Conservation (phyloP, 2,113 vertebrate species). For the Corythoichthys intestinalis region DNA sequence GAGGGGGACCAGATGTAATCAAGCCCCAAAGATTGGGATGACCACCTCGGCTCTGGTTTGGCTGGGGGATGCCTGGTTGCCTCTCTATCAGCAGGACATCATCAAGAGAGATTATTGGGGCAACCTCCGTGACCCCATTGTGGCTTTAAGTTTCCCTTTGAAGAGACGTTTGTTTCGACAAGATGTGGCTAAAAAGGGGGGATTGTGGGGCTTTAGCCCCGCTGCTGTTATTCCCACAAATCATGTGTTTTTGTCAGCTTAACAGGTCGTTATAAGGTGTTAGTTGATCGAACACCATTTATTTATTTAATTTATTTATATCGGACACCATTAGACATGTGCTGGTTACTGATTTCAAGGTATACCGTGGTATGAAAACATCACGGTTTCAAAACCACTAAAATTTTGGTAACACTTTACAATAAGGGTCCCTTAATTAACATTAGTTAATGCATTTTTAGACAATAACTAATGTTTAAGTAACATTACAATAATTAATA, state of each 20-base stretch:
- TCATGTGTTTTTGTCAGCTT: background rate
- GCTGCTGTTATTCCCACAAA: background rate
- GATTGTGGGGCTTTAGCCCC: background rate
- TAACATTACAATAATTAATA: too few relatives aligned
- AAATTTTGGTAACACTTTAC: too few relatives aligned
- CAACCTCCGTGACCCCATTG: conserved; percentile 63
- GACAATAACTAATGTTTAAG: too few relatives aligned
- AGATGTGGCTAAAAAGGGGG: conserved; percentile 49
- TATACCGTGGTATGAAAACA: too few relatives aligned
- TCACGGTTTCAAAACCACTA: too few relatives aligned
- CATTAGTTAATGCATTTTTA: too few relatives aligned
- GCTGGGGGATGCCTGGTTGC: conserved; percentile 54
- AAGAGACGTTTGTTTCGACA: conserved; percentile 62
- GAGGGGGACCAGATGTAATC: conserved; percentile 64
- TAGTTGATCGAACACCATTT: background rate
- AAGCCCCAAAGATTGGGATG: conserved; percentile 56
- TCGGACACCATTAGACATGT: too few relatives aligned
- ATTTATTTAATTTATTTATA: too few relatives aligned
- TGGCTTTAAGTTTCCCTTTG: conserved; percentile 71
- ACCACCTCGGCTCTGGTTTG: conserved; percentile 44
- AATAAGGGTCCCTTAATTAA: too few relatives aligned
- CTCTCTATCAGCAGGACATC: conserved; percentile 69
- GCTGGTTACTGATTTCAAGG: too few relatives aligned
- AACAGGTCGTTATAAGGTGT: background rate
- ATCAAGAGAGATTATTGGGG: conserved; percentile 71